These are phyloP conservation scores for Mamestra configurata DNA, from an alignment of 1,140 invertebrate genomes.

Conservation along the genomic window DNA sequence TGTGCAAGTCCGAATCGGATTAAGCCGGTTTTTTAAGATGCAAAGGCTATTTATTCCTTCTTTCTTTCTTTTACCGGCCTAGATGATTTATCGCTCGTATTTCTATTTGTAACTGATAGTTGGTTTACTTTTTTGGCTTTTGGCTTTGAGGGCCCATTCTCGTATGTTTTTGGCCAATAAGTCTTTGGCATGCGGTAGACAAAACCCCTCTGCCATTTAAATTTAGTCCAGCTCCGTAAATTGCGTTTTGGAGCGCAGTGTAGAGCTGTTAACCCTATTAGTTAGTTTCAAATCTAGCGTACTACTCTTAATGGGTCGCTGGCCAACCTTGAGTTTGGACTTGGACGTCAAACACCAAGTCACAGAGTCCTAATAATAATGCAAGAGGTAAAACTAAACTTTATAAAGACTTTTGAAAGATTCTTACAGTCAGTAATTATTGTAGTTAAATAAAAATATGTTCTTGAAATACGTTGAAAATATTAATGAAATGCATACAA, in stretches of 20 bases:
- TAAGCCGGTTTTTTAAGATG: too few relatives aligned
- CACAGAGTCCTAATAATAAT: background rate
- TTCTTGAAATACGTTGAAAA: too few relatives aligned
- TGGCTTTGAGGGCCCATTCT: background rate
- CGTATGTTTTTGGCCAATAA: background rate
- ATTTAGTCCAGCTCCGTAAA: constrained; percentile 4
- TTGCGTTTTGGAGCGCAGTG: constrained; percentile 27
- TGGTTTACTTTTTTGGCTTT: too few relatives aligned
- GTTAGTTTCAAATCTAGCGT: constrained; percentile 30
- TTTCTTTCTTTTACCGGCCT: too few relatives aligned
- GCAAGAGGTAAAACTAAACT: background rate
- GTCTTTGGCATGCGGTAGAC: background rate
- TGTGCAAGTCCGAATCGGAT: too few relatives aligned
- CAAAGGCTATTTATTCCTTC: too few relatives aligned
- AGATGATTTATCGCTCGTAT: too few relatives aligned
- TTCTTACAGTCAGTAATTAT: too few relatives aligned
- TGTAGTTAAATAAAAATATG: too few relatives aligned
- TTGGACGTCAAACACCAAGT: background rate
- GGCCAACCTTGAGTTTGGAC: background rate
- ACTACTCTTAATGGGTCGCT: constrained; percentile 17
- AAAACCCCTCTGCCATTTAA: constrained; percentile 11
- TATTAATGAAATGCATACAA: too few relatives aligned
- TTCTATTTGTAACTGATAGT: too few relatives aligned
- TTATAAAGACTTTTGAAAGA: too few relatives aligned
- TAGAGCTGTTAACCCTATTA: constrained; percentile 38